These are phyloP conservation scores for Nettapus auritus DNA, from an alignment of 2,113 vertebrate genomes.

Conservation along the genomic window DNA sequence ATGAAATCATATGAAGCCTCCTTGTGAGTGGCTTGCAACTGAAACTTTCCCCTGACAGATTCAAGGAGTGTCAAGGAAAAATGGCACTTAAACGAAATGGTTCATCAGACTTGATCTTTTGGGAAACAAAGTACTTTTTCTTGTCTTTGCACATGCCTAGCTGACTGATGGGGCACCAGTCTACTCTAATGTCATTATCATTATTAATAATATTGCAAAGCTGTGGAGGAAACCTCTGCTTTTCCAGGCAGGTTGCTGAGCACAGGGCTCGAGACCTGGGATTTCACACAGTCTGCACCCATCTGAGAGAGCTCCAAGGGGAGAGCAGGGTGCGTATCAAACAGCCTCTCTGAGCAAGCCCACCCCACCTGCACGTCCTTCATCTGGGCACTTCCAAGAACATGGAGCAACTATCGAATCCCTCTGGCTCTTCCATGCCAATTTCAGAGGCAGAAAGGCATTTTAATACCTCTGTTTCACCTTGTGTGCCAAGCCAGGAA, in stretches of 20 bases:
- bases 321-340: accelerated
- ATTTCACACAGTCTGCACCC: not conserved
- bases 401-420: accelerated
- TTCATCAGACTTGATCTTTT: not conserved
- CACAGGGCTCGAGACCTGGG: not conserved
- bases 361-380: not conserved
- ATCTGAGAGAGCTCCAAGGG: accelerated
- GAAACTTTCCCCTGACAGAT: not conserved
- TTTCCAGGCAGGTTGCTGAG: not conserved
- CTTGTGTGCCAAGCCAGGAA: accelerated
- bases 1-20: not conserved
- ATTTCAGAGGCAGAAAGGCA: not conserved
- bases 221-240: not conserved
- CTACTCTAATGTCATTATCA: not conserved
- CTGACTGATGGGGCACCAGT: not conserved
- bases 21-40: not conserved
- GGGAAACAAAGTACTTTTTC: not conserved
- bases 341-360: accelerated
- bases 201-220: not conserved
- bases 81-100: not conserved
- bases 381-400: accelerated
- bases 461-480: not conserved
- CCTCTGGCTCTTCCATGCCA: accelerated
- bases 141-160: not conserved
- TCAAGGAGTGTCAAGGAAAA: not conserved